phyloP scores from a whole-genome alignment of 2,797 vertebrate species.

The Bradypus variegatus region DNA sequence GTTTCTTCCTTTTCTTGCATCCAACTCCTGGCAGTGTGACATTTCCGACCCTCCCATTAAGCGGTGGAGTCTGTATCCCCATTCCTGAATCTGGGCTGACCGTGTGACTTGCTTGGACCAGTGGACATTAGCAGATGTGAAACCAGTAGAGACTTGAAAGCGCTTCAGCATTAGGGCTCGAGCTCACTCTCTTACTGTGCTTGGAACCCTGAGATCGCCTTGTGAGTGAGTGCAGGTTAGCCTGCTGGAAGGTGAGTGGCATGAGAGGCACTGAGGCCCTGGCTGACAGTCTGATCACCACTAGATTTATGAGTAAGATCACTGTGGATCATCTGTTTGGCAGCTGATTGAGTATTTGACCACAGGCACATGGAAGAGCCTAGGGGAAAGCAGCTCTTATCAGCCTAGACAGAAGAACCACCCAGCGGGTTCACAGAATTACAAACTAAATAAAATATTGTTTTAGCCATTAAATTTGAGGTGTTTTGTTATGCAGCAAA shows the following conservation, averaged over 20 bases:
- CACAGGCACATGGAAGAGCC: not conserved
- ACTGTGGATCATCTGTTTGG: not conserved
- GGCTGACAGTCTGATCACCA: not conserved
- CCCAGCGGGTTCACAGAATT: not conserved
- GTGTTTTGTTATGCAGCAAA: slow-evolving; percentile 1
- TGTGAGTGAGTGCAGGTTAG: not conserved
- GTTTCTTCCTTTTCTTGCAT: not conserved
- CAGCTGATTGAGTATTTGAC: not conserved
- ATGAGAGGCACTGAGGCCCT: not conserved
- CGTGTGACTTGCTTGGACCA: not conserved
- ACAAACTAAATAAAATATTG: not conserved
- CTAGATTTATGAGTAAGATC: not conserved
- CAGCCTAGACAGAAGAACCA: not conserved
- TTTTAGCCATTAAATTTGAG: not conserved
- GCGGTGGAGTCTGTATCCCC: not conserved
- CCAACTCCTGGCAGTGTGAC: not conserved
- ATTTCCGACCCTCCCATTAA: not conserved
- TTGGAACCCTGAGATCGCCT: not conserved
- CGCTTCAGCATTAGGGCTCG: not conserved
- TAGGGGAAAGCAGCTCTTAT: not conserved
- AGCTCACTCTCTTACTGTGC: not conserved
- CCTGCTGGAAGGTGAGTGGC: not conserved
- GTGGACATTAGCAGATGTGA: not conserved
- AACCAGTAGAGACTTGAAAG: not conserved
- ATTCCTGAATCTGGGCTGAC: not conserved